Evolutionary conservation across 2,113 vertebrate genomes (phyloP), one percentile per base, ranked within the genome.

Genomic region (Ramphastos sulfuratus): DNA sequence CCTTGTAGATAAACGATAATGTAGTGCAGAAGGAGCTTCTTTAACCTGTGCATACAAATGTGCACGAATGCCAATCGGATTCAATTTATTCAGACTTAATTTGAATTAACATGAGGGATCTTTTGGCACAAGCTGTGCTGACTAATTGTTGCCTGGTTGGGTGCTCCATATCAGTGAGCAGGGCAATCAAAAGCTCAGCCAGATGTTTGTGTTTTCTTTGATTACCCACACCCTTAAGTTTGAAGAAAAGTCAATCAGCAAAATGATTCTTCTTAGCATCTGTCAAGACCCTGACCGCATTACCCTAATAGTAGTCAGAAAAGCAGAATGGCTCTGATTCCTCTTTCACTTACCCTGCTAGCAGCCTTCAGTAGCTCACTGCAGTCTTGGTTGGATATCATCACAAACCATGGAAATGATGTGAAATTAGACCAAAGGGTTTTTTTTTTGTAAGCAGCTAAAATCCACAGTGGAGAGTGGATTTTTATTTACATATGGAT

Each of bases 41-140:
- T 97, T 97, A 97, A 97, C 94, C 82, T 93, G 75, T 64, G 72
- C 81, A 72, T 92, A 83, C 85, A 95, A 93, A 96, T 96, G 93
- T 66, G 79, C 89, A 89, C 79, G 82, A 91, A 90, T 96, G 85
- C 94, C 95, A 97, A 96, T 88, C 96, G 94, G 92, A 96, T 96
- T 97, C 92, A 96, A 94, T 97, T 97, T 97, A 97, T 97, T 82
- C 93, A 96, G 95, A 92, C 95, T 97, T 98, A 96, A 98, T 98
- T 97, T 97, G 92, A 98, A 97, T 97, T 97, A 97, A 94, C 95
- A 90, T 96, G 96, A 96, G 67, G 70, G 80, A 82, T 95, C 96
- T 97, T 97, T 96, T 96, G 97, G 97, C 97, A 97, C 93, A 95
- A 91, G 91, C 92, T 93, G 85, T 91, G 92, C 90, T 92, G 91